Evolutionary conservation across 2,888 invertebrate species (phyloP), one percentile per base, ranked within the genome.

Genomic region (Cryptosula pallasiana): DNA sequence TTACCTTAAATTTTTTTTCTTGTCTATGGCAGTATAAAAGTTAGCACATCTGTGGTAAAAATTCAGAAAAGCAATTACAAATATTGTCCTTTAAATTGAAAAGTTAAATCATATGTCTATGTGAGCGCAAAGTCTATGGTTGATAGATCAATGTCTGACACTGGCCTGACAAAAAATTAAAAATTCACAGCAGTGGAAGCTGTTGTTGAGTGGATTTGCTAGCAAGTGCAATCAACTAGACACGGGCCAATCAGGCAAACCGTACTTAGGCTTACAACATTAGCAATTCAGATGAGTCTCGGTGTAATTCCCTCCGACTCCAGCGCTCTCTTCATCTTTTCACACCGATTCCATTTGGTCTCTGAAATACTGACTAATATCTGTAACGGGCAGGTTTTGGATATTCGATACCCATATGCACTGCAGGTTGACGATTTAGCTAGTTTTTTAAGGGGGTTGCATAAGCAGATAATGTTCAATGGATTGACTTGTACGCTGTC

Each of bases 201-300:
- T 45, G 9, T 13, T 63, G 34, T n/a, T 63, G 63, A 63, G 63
- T 13, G 32, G 29, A 63, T 63, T 63, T 63, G 63, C 63, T 32
- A 27, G 20, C n/a, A 9, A 63, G 63, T 63, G 63, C 63, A 63
- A 29, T 63, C 63, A 63, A 63, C 63, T 63, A 63, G 25, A 57
- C n/a, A 25, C 57, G 5, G 57, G 5, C 25, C 57, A 23, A 16
- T 57, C 57, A 32, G 32, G 3, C 63, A 29, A 5, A 9, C n/a
- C 9, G 25, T 34, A 63, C 63, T 63, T 63, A 20, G 32, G 32
- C 63, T 23, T 32, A 25, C 5, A 29, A 63, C 20, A 63, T 63
- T 63, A 63, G 63, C 63, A 63, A 32, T 63, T 27, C 63, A 63
- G 27, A 63, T 63, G 27, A 63, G 32, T 2, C n/a, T 29, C 29